Evolutionary conservation across 35 echinoderm and acorn worm species (phyloP).

Genomic region (Hemicentrotus pulcherrimus): DNA sequence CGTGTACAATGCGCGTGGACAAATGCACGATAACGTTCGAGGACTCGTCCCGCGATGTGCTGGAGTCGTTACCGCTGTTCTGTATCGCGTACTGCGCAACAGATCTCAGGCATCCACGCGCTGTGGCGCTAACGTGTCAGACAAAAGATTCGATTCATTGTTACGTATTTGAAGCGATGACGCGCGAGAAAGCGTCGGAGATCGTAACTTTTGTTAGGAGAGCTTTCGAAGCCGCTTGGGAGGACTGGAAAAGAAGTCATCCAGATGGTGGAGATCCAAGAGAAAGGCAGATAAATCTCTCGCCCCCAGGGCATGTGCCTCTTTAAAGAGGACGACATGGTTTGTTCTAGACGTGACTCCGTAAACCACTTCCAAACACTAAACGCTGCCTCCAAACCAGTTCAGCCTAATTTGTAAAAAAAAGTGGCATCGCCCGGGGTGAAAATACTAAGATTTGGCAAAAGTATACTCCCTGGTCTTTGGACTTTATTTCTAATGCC

Average conservation of each 20-base stretch:
- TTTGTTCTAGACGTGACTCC: too few relatives aligned
- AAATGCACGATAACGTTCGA: conserved; percentile 37
- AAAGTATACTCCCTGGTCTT: too few relatives aligned
- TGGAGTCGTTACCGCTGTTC: conserved; percentile 46
- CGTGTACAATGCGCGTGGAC: conserved; percentile 11
- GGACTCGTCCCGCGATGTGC: conserved; percentile 9
- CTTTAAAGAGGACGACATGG: background rate
- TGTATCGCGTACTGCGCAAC: conserved; percentile 45
- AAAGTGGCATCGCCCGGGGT: too few relatives aligned
- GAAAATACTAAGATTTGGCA: too few relatives aligned
- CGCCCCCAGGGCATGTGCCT: conserved; percentile 26
- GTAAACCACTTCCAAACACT: too few relatives aligned
- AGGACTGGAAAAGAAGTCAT: conserved; percentile 35
- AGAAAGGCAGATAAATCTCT: background rate
- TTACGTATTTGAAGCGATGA: conserved; percentile 21
- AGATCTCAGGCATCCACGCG: conserved; percentile 44
- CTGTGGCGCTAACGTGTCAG: conserved; percentile 34
- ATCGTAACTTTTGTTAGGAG: background rate
- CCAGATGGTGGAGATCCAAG: conserved; percentile 9
- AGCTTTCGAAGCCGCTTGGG: conserved; percentile 41
- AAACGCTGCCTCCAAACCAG: too few relatives aligned
- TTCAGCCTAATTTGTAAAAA: too few relatives aligned
- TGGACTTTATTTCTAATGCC: too few relatives aligned
- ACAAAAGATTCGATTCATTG: conserved; percentile 33
- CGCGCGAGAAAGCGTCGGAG: conserved; percentile 28